Evolutionary conservation across 1,140 invertebrate genomes (phyloP).

Genomic region (Gonioctena quinquepunctata): DNA sequence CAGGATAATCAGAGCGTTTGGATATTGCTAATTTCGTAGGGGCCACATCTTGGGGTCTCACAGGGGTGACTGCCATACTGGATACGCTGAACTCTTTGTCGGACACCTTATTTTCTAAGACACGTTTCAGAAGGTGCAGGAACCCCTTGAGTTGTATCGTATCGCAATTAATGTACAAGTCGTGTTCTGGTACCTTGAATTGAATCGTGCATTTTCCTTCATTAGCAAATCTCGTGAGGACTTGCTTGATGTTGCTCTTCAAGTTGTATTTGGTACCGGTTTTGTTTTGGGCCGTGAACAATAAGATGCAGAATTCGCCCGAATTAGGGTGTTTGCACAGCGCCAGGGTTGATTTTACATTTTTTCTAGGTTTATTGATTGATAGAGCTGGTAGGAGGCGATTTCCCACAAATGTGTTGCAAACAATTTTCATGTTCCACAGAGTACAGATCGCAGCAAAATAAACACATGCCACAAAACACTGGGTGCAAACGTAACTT

Average conservation of each 20-base stretch:
- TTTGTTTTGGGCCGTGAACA: conserved; percentile 69
- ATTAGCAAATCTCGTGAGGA: conserved; percentile 70
- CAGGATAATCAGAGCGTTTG: conserved; percentile 67
- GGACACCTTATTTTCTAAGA: conserved; percentile 63
- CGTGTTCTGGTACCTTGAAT: conserved; percentile 69
- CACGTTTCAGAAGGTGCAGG: conserved; percentile 65
- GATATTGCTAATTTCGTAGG: conserved; percentile 65
- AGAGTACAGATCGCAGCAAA: no score
- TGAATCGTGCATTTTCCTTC: conserved; percentile 77
- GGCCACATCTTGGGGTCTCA: conserved; percentile 53
- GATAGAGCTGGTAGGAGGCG: conserved; percentile 58
- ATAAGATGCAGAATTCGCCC: conserved; percentile 64
- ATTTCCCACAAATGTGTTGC: conserved; percentile 67
- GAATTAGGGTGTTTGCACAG: conserved; percentile 66
- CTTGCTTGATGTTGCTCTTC: conserved; percentile 65
- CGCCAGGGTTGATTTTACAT: conserved; percentile 66
- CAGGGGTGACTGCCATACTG: conserved; percentile 58
- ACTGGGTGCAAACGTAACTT: no score
- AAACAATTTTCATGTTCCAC: conserved; percentile 68
- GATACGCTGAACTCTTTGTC: conserved; percentile 61
- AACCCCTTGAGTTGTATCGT: conserved; percentile 70
- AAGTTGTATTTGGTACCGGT: conserved; percentile 70
- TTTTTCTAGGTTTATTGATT: conserved; percentile 55
- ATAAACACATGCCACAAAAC: no score
- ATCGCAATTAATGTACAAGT: conserved; percentile 71